These are phyloP conservation scores for Rhabdomys dilectus DNA, from an alignment of 2,113 vertebrate species.

Conservation along the genomic window DNA sequence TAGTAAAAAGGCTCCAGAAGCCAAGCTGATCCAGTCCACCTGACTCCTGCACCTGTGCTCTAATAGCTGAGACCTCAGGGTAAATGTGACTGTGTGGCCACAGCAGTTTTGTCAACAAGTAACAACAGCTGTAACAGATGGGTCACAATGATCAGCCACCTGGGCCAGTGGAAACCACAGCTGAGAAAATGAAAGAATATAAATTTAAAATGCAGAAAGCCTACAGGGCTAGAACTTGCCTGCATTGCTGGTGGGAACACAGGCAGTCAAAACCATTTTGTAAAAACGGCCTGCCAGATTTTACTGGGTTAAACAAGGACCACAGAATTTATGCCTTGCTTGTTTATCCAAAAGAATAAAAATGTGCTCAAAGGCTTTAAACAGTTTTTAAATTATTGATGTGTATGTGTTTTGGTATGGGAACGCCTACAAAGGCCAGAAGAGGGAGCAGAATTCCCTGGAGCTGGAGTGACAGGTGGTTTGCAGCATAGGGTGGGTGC, in stretches of 20 bases:
- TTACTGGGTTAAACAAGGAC: background rate
- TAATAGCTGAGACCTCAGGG: background rate
- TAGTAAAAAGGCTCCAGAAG: background rate
- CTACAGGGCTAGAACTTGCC: background rate
- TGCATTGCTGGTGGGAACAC: background rate
- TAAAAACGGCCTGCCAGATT: background rate
- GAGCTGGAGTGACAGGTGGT: background rate
- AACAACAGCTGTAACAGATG: background rate
- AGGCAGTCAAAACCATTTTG: background rate
- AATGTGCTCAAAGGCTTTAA: background rate
- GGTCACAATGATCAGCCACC: background rate
- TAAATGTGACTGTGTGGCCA: background rate
- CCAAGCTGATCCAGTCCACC: background rate
- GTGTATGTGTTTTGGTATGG: background rate
- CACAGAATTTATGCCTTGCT: background rate
- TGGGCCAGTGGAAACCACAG: background rate
- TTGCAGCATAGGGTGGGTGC: background rate
- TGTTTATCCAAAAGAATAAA: conserved; percentile 37
- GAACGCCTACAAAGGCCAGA: background rate
- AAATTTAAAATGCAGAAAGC: background rate
- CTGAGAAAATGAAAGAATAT: background rate
- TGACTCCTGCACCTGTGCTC: background rate
- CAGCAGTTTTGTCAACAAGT: background rate
- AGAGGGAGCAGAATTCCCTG: background rate
- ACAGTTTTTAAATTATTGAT: background rate